phyloP scores from a whole-genome alignment of 2,888 invertebrate species.

The Oxyteleia sp. region DNA sequence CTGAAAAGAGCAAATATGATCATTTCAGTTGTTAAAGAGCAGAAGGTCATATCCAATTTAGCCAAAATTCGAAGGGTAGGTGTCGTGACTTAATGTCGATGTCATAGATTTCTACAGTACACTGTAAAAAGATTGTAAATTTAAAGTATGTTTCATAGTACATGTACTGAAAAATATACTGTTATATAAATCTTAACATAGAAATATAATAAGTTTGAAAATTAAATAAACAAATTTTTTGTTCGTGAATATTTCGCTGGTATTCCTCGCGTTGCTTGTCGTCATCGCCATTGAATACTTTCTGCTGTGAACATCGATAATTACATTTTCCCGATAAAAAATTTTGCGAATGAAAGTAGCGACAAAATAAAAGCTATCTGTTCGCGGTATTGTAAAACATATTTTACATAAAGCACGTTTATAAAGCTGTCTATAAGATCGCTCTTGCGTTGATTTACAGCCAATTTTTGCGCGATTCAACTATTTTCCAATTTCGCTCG shows the following conservation, averaged over 20 bases:
- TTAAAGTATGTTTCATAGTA: too few relatives aligned
- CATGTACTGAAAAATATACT: too few relatives aligned
- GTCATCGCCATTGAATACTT: too few relatives aligned
- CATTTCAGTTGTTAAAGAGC: slow-evolving; percentile 89
- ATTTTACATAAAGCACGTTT: slow-evolving; percentile 7
- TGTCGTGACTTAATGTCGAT: too few relatives aligned
- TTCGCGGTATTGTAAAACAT: not conserved
- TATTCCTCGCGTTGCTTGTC: not conserved
- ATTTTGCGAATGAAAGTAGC: not conserved
- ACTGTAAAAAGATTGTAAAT: too few relatives aligned
- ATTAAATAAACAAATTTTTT: slow-evolving; percentile 26
- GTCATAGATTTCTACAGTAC: too few relatives aligned
- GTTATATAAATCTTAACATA: too few relatives aligned
- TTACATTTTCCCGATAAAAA: not conserved
- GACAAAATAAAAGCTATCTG: not conserved
- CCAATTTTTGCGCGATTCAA: slow-evolving; percentile 28
- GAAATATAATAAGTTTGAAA: too few relatives aligned
- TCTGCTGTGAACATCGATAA: too few relatives aligned
- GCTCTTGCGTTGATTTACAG: slow-evolving; percentile 31
- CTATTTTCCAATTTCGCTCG: slow-evolving; percentile 45
- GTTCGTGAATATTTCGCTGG: slow-evolving; percentile 7
- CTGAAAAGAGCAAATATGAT: slow-evolving; percentile 90
- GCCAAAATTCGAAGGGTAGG: slow-evolving; percentile 88
- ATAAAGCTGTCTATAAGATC: not conserved
- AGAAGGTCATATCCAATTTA: slow-evolving; percentile 89